Base-by-base conservation (phyloP, 2,113 vertebrate species). In the Ovis aries region DNA sequence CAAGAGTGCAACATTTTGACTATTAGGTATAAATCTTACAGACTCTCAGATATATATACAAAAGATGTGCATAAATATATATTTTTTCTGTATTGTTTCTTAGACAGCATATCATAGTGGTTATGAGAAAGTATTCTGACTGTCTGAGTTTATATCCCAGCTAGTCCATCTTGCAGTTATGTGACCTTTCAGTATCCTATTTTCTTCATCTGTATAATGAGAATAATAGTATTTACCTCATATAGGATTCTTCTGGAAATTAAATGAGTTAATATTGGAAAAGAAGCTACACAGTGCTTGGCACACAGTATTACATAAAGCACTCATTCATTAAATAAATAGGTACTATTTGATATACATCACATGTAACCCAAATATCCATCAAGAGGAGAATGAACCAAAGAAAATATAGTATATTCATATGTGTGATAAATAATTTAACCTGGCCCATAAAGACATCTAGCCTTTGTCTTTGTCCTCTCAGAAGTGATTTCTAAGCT, bases 381-480 rank as follows among this genome's bases (percentile, higher is more conserved):
- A 97, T 88, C 31, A 77, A 92, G 45, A 82, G 23, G 25, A 97
- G 23, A 94, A 81, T 45, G 17, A 11, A 85, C 25, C 91, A 84
- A 94, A 94, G 90, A 89, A 94, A 92, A 94, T 81, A 50, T 55
- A 48, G 45, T 45, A 86, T 50, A 89, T 77, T 97, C 36, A 85
- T 60, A 78, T 64, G 27, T 21, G 10, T 57, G 93, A 36, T 64
- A 82, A 97, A 78, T 11, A 95, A 94, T 84, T 94, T 92, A 48
- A 59, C 23, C 71, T 48, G 53, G 78, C 40, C 16, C 16, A 36
- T 23, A 90, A 88, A 60, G 27, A 64, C 5, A 31, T 88, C 21
- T 78, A 36, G 11, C 59, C 53, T 96, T 62, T 55, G 53, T 87
- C 14, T 25, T 53, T 16, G 29, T 23, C 43, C 90, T 96, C 33